Evolutionary conservation across 1,140 invertebrate genomes (phyloP).

Genomic region (Pseudomyrmex flavicornis): DNA sequence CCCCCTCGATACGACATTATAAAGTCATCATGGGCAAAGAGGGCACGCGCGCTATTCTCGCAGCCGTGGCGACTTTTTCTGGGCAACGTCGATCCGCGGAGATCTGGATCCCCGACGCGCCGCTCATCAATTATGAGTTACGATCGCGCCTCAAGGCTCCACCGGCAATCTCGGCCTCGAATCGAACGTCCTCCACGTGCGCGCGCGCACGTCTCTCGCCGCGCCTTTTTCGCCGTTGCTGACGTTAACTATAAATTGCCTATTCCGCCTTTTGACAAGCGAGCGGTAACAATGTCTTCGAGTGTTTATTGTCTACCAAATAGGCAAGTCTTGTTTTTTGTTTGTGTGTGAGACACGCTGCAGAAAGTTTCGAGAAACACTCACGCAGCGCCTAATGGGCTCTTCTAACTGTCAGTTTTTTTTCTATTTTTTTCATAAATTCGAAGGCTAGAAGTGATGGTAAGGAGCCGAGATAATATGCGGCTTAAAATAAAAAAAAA

Average conservation of each 20-base stretch:
- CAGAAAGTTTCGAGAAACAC: not conserved
- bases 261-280: constrained; percentile 50
- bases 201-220: constrained; percentile 10
- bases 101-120: constrained; percentile 59
- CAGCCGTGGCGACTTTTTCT: constrained; percentile 28
- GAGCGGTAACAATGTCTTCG: constrained; percentile 28
- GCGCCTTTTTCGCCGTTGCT: constrained; percentile 1
- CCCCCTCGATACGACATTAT: constrained; percentile 58
- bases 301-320: constrained; percentile 31
- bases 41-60: constrained; percentile 52
- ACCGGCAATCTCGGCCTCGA: constrained; percentile 55
- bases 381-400: not conserved
- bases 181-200: constrained; percentile 51
- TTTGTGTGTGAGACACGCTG: not conserved
- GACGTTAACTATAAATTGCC: constrained; percentile 58
- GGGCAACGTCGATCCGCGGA: constrained; percentile 44
- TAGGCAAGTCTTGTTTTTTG: not conserved
- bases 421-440: not conserved
- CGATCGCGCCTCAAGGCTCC: constrained; percentile 59
- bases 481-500: not conserved
- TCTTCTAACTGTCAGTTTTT: not conserved
- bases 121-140: constrained; percentile 65
- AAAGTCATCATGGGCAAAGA: constrained; percentile 53
- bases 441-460: not conserved
- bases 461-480: not conserved